phyloP scores from a whole-genome alignment of 2,888 invertebrate genomes.

The Drosophila testacea region DNA sequence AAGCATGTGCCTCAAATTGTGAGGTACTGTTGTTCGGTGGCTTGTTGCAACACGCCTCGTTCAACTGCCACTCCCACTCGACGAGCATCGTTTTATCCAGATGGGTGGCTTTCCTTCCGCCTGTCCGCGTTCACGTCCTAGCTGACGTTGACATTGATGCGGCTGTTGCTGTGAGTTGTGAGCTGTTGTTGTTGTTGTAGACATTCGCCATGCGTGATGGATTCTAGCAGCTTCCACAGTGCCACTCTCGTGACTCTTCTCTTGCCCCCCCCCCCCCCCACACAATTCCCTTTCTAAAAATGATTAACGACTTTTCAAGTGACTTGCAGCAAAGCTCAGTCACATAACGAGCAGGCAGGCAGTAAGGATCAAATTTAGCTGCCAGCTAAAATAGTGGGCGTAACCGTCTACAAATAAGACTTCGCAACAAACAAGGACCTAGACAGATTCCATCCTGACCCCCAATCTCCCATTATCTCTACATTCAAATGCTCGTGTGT shows the following conservation, averaged over 20 bases:
- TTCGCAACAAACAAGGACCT: conserved; percentile 62
- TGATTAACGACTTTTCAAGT: conserved; percentile 85
- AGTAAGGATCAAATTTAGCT: conserved; percentile 61
- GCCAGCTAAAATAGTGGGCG: conserved; percentile 46
- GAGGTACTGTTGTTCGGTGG: conserved; percentile 41
- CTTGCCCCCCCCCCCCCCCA: background rate
- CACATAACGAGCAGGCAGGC: conserved; percentile 50
- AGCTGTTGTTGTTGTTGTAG: conserved; percentile 20
- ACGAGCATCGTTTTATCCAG: conserved; percentile 17
- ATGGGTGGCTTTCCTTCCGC: conserved; percentile 58
- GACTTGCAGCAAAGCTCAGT: conserved; percentile 82
- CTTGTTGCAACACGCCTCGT: conserved; percentile 18
- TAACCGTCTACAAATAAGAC: conserved; percentile 72
- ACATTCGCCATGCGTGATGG: conserved; percentile 67
- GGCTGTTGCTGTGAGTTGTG: conserved; percentile 44
- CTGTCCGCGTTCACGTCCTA: conserved; percentile 56
- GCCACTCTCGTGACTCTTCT: conserved; percentile 37
- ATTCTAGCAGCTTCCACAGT: conserved; percentile 54
- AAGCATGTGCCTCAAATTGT: conserved; percentile 52
- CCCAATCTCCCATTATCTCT: background rate
- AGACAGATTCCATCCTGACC: conserved; percentile 11
- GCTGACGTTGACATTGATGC: conserved; percentile 74
- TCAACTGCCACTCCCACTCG: conserved; percentile 23
- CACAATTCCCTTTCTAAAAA: conserved; percentile 71
- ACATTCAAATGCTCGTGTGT: conserved; percentile 54